Conservation (phyloP, 2,888 invertebrate genomes). For the Melanophora roralis region DNA sequence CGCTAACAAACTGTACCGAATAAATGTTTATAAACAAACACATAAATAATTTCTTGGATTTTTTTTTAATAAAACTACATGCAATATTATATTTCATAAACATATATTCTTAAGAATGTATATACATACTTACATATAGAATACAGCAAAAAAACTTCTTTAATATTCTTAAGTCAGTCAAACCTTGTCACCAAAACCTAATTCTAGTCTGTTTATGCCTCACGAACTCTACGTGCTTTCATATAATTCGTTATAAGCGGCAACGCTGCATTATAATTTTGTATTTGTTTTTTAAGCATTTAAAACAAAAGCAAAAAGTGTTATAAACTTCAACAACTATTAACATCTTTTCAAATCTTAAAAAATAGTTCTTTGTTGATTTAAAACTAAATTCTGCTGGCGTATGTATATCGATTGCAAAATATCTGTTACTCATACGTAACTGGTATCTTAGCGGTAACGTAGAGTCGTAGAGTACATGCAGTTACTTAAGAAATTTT, state of each 20-base stretch:
- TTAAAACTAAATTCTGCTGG: too few relatives aligned
- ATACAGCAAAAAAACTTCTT: background rate
- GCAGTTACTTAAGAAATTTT: too few relatives aligned
- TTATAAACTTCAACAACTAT: background rate
- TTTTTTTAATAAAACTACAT: background rate
- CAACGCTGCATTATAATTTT: constrained; percentile 7
- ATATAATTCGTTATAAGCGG: constrained; percentile 49
- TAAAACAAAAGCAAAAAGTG: background rate
- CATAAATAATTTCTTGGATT: background rate
- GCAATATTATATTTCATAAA: background rate
- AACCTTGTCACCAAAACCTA: constrained; percentile 62
- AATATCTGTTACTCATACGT: too few relatives aligned
- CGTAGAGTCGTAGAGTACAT: too few relatives aligned
- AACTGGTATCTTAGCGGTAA: too few relatives aligned
- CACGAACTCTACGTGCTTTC: constrained; percentile 58
- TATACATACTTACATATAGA: background rate
- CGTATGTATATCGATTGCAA: too few relatives aligned
- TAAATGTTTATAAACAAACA: background rate
- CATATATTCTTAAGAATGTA: background rate
- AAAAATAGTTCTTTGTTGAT: constrained; percentile 4
- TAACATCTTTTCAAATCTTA: background rate
- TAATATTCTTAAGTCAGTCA: constrained; percentile 20
- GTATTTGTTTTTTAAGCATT: background rate
- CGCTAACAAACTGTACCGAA: constrained; percentile 52
- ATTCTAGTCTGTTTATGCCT: constrained; percentile 53